These are phyloP conservation scores for Marisa cornuarietis DNA, from an alignment of 1,140 invertebrate species.

Conservation along the genomic window DNA sequence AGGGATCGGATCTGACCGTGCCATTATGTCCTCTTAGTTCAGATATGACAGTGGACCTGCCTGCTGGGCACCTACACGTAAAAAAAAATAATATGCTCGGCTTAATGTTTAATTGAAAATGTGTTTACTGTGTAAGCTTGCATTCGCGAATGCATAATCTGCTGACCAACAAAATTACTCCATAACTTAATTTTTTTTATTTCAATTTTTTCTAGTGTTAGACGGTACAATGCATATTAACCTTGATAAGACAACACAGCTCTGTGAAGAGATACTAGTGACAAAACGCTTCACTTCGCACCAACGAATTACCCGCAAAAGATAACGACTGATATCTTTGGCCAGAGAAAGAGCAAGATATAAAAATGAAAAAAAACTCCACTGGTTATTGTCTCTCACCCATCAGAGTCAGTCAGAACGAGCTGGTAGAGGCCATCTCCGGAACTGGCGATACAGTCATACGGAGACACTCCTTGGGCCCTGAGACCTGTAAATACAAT, in stretches of 20 bases:
- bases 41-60: not conserved
- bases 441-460: not conserved
- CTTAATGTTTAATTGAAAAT: not conserved
- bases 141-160: not conserved
- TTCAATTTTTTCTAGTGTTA: no score
- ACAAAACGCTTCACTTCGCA: no score
- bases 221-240: no score
- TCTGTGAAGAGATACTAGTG: no score
- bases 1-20: not conserved
- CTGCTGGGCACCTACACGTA: not conserved
- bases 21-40: not conserved
- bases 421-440: not conserved
- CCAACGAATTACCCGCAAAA: no score
- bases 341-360: no score
- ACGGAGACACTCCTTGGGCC: constrained; percentile 2
- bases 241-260: not conserved
- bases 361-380: no score
- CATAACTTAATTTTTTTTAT: no score
- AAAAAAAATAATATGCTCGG: no score
- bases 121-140: not conserved
- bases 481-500: not conserved
- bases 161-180: not conserved
- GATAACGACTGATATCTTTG: no score
- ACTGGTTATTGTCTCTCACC: no score
- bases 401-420: not conserved